Evolutionary conservation across 2,797 vertebrate genomes (phyloP).

Genomic region (Poliocrania exsul): DNA sequence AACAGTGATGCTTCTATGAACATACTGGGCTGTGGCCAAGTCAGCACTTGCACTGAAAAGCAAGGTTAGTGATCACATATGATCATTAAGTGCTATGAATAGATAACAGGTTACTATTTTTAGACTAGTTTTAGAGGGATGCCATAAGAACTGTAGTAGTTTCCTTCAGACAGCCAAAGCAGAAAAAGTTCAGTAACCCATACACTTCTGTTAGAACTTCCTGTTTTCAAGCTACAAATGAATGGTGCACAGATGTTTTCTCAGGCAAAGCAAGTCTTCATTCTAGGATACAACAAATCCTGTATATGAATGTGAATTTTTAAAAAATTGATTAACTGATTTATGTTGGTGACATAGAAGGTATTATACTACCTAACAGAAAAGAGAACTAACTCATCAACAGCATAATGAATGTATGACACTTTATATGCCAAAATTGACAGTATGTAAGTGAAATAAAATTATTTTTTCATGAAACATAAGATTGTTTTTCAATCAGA

Average conservation of each 20-base stretch:
- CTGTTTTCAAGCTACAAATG: not conserved
- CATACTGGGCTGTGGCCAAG: not conserved
- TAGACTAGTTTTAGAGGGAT: not conserved
- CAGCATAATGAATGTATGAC: not conserved
- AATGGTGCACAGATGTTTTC: slow-evolving; percentile 28
- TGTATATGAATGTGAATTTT: not conserved
- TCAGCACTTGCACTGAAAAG: not conserved
- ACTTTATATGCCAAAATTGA: not conserved
- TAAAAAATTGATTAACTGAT: not conserved
- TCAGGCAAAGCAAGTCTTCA: not conserved
- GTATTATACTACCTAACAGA: not conserved
- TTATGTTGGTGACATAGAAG: not conserved
- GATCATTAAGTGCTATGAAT: not conserved
- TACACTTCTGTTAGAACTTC: not conserved
- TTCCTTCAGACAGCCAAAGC: not conserved
- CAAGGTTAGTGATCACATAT: not conserved
- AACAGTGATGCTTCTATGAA: not conserved
- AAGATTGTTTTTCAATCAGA: not conserved
- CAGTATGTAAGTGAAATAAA: not conserved
- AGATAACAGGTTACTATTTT: not conserved
- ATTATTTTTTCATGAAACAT: not conserved
- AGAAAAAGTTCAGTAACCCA: not conserved
- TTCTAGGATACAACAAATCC: not conserved
- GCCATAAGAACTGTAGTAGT: not conserved
- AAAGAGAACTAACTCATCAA: not conserved